Conservation (phyloP, 2,797 vertebrate species). For the Chrysocyon brachyurus region DNA sequence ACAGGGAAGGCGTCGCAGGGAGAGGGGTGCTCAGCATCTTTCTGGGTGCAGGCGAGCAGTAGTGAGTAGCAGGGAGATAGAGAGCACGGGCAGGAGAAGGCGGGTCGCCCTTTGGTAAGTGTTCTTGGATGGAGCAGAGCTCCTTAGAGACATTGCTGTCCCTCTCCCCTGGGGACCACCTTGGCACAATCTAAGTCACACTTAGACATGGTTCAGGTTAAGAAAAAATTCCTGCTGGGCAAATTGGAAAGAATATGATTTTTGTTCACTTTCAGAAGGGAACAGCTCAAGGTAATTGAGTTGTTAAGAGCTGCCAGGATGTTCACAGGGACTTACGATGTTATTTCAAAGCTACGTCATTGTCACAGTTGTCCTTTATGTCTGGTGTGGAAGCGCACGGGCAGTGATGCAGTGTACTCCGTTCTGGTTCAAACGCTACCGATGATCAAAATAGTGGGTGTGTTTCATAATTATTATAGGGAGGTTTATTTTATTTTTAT, state of each 20-base stretch:
- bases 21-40: neutral
- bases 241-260: neutral
- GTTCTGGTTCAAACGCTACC: neutral
- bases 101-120: neutral
- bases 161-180: neutral
- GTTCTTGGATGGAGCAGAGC: neutral
- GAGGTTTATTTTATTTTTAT: neutral
- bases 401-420: neutral
- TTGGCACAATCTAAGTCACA: neutral
- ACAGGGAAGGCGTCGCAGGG: too few relatives aligned
- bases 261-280: neutral
- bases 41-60: neutral
- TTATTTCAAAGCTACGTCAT: rapidly evolving
- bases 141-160: neutral
- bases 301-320: neutral
- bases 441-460: neutral
- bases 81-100: neutral
- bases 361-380: neutral
- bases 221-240: neutral
- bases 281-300: neutral
- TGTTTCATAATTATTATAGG: neutral
- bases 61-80: neutral
- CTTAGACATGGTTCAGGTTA: neutral
- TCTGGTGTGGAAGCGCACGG: neutral
- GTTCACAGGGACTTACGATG: rapidly evolving